A percentile compares a stretch with the other conserved stretches of the same genome.
phyloP scores from a whole-genome alignment of 1,140 invertebrate species.

The Ericerus pela region DNA sequence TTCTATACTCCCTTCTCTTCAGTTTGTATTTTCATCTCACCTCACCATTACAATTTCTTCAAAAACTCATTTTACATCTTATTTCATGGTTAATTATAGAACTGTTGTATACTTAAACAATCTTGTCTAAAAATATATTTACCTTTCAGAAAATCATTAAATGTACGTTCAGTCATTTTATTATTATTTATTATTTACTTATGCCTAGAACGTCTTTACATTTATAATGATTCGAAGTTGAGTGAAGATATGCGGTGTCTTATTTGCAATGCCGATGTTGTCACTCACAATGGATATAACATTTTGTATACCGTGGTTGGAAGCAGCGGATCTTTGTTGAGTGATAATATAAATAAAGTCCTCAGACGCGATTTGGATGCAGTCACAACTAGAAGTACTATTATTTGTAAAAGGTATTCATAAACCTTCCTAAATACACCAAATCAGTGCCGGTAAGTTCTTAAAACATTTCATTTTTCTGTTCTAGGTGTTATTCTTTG shows the following conservation, averaged over 20 bases:
- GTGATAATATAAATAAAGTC: slow-evolving; percentile 8
- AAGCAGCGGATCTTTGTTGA: slow-evolving; percentile 1
- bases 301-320: slow-evolving; percentile 12
- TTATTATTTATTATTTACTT: not conserved
- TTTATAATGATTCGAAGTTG: not conserved
- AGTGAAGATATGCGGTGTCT: slow-evolving; percentile 9
- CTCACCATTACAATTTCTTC: too few species aligned
- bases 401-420: slow-evolving; percentile 11
- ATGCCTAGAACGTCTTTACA: not conserved
- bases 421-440: not conserved
- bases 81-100: not conserved
- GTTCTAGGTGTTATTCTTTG: slow-evolving; percentile 13
- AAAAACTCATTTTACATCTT: not conserved
- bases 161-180: not conserved
- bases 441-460: not conserved
- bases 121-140: not conserved
- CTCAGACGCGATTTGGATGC: not conserved
- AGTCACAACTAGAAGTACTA: slow-evolving; percentile 4
- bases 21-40: too few species aligned
- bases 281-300: not conserved
- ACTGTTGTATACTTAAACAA: not conserved
- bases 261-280: slow-evolving; percentile 6
- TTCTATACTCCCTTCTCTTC: too few species aligned
- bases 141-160: not conserved
- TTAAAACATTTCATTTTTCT: not conserved